These are phyloP conservation scores for Muscicapa striata DNA, from an alignment of 2,797 vertebrate genomes.

Conservation along the genomic window DNA sequence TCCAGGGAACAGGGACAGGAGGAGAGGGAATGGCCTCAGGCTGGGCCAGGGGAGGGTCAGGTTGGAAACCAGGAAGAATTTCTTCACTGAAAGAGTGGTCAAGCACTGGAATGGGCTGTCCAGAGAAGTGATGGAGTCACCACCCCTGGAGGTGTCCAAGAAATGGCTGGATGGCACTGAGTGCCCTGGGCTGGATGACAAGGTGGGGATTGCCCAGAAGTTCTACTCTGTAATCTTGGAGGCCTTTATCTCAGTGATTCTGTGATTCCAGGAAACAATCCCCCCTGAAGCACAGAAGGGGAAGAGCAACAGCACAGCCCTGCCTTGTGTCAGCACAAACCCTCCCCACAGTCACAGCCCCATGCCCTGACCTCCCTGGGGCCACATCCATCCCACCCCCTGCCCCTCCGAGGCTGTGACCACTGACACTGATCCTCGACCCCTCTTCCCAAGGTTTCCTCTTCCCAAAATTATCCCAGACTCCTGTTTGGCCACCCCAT, in stretches of 20 bases:
- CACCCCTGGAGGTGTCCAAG: background rate
- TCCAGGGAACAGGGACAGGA: background rate
- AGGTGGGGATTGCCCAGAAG: background rate
- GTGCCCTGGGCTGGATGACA: background rate
- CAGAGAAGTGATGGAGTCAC: background rate
- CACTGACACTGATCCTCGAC: rapidly evolving
- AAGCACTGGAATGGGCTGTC: background rate
- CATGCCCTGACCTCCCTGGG: rapidly evolving
- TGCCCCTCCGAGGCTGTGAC: background rate
- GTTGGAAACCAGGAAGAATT: background rate
- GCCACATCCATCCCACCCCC: background rate
- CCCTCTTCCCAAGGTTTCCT: background rate
- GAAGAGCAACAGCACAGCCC: background rate
- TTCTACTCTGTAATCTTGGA: background rate
- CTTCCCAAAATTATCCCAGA: background rate
- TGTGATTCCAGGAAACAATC: background rate
- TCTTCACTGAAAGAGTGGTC: background rate
- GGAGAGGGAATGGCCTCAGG: rapidly evolving
- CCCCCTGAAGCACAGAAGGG: background rate
- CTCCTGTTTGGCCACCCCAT: rapidly evolving
- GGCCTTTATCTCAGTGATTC: background rate
- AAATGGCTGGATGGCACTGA: background rate
- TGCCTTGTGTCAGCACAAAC: background rate
- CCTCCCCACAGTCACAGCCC: rapidly evolving
- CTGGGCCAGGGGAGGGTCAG: rapidly evolving